phyloP scores from a whole-genome alignment of 2,797 vertebrate genomes.

The Dromococcyx pavoninus region DNA sequence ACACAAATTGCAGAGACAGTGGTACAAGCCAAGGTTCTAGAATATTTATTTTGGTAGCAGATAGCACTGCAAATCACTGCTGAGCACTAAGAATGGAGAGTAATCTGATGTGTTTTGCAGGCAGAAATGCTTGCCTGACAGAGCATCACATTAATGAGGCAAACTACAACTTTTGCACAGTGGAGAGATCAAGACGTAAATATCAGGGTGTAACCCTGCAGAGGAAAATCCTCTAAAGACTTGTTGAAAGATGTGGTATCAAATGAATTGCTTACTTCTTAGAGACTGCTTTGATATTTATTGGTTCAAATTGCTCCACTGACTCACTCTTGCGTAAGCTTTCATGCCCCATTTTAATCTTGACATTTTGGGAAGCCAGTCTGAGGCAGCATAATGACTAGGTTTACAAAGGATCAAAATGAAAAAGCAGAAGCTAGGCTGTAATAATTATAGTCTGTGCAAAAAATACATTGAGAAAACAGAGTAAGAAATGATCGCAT shows the following conservation, averaged over 20 bases:
- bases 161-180: constrained; percentile 43
- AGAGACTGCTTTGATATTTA: constrained; percentile 80
- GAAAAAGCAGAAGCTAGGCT: constrained; percentile 62
- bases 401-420: constrained; percentile 77
- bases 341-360: constrained; percentile 75
- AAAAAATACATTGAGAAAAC: constrained; percentile 68
- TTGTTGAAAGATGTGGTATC: constrained; percentile 81
- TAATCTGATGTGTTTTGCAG: constrained; percentile 13
- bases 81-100: not conserved
- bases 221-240: constrained; percentile 75
- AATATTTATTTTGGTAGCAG: constrained; percentile 42
- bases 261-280: constrained; percentile 80
- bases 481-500: constrained; percentile 65
- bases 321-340: constrained; percentile 77
- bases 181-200: constrained; percentile 63
- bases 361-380: constrained; percentile 75
- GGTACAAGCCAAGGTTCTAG: constrained; percentile 11
- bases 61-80: constrained; percentile 4
- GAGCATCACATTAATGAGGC: constrained; percentile 58
- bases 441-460: constrained; percentile 68
- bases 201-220: constrained; percentile 69
- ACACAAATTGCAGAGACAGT: constrained; percentile 70
- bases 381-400: constrained; percentile 72
- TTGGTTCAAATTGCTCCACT: constrained; percentile 82
- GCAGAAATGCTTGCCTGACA: constrained; percentile 49